Percentiles rank a stretch among this genome's conserved stretches.
Conservation (phyloP, 2,797 vertebrate species). For the Vespertilio murinus region DNA sequence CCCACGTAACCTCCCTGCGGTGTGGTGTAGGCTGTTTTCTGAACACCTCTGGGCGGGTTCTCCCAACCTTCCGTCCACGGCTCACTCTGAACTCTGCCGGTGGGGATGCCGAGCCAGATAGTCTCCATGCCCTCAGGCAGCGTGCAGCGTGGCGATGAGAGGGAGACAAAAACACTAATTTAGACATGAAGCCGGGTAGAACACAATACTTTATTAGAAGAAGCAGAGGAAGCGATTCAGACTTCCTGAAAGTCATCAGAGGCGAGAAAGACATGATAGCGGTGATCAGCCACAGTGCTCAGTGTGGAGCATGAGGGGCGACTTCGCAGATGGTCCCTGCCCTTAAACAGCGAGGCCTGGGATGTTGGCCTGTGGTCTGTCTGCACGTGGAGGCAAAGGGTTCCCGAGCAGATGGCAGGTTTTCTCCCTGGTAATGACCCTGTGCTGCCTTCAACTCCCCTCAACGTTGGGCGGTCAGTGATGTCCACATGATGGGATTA, state of each 20-base stretch:
- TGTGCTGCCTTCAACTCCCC: not conserved
- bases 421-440: not conserved
- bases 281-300: not conserved
- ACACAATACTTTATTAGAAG: not conserved
- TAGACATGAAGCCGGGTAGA: not conserved
- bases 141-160: not conserved
- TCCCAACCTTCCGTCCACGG: not conserved
- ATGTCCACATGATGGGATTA: not conserved
- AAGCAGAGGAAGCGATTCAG: not conserved
- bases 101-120: not conserved
- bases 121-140: no score
- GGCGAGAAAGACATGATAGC: not conserved
- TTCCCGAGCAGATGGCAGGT: not conserved
- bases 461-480: not conserved
- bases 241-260: not conserved
- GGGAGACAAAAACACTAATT: not conserved
- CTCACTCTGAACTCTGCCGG: not conserved
- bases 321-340: not conserved
- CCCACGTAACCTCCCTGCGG: not conserved
- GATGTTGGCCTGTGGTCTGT: not conserved
- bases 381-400: accelerated
- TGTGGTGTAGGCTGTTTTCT: not conserved
- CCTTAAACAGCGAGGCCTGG: not conserved
- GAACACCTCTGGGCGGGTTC: not conserved
- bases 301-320: not conserved